Evolutionary conservation across 2,888 invertebrate genomes (phyloP).

Genomic region (Dyspetes luteomarginatus): DNA sequence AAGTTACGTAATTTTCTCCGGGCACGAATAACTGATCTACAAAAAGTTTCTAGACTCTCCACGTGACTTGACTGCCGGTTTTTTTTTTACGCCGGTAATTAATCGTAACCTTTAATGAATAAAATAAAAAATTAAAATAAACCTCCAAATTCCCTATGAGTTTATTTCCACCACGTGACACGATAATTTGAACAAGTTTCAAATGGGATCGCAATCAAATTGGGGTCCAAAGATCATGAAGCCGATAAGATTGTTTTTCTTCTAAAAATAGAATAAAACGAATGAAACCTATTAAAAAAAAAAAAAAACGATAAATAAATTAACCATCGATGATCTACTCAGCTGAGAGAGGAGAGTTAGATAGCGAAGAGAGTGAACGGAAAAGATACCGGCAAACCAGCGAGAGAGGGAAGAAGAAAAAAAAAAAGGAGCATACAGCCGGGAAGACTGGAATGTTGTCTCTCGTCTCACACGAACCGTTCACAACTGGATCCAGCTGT

Average conservation of each 20-base stretch:
- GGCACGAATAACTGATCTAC: background rate
- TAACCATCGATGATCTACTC: background rate
- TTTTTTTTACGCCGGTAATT: too few species aligned
- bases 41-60: background rate
- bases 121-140: too few species aligned
- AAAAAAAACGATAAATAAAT: too few species aligned
- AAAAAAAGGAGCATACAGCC: background rate
- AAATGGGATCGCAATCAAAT: too few species aligned
- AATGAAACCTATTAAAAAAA: too few species aligned
- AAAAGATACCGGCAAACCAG: background rate
- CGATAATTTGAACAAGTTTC: too few species aligned
- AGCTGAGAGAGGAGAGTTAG: background rate
- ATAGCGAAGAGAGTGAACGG: background rate
- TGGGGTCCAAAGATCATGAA: too few species aligned
- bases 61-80: background rate
- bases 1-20: constrained; percentile 45
- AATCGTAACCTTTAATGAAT: too few species aligned
- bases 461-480: constrained; percentile 2
- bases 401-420: background rate
- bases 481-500: constrained; percentile 10
- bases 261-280: background rate
- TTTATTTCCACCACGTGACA: too few species aligned
- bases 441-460: background rate
- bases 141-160: too few species aligned
- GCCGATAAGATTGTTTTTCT: too few species aligned